Percentiles rank a stretch among this genome's conserved stretches.
phyloP scores from a whole-genome alignment of 1,140 invertebrate species.

The Elymnias hypermnestra region DNA sequence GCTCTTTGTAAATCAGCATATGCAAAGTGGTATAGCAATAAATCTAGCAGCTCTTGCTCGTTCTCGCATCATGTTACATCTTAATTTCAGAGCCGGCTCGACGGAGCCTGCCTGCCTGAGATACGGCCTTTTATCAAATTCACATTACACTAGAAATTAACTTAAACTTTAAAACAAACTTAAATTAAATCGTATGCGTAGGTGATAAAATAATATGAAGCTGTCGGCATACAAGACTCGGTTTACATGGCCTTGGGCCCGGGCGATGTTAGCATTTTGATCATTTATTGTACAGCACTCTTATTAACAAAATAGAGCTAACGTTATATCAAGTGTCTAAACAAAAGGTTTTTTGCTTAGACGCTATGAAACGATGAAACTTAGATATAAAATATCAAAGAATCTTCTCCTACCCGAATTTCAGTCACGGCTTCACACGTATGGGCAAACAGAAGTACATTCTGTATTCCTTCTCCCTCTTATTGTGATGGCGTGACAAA shows the following conservation, averaged over 20 bases:
- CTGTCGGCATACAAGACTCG: conserved; percentile 50
- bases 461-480: no score
- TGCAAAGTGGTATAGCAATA: conserved; percentile 77
- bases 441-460: no score
- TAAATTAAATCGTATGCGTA: conserved; percentile 51
- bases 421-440: no score
- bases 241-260: conserved; percentile 51
- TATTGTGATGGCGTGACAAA: no score
- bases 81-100: conserved; percentile 75
- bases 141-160: conserved; percentile 70
- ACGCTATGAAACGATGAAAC: no score
- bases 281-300: conserved; percentile 43
- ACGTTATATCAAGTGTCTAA: no score
- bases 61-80: conserved; percentile 78
- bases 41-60: conserved; percentile 75
- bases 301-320: no score
- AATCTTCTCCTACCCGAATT: no score
- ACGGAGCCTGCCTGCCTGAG: conserved; percentile 64
- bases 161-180: conserved; percentile 51
- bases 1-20: conserved; percentile 77
- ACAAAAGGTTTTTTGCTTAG: no score
- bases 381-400: no score
- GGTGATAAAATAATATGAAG: conserved; percentile 53
- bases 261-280: conserved; percentile 48
- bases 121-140: conserved; percentile 74